These are phyloP conservation scores for Pygathrix nemaeus DNA, from an alignment of 2,113 vertebrate genomes.

Conservation along the genomic window DNA sequence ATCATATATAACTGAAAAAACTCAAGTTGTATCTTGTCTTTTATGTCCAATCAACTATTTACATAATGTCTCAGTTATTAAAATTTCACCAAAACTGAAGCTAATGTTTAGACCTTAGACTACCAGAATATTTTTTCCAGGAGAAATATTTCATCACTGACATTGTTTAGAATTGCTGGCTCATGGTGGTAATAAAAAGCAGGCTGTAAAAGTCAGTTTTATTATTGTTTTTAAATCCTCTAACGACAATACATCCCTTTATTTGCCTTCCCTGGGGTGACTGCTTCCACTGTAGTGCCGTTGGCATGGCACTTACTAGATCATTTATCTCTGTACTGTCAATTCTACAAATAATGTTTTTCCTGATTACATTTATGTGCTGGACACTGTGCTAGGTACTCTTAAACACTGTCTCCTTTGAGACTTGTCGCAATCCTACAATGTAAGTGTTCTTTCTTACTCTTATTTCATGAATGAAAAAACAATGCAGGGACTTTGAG, in stretches of 20 bases:
- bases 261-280: neutral
- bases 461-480: conserved; percentile 9
- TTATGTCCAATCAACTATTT: neutral
- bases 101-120: neutral
- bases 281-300: neutral
- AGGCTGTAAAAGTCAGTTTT: neutral
- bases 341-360: neutral
- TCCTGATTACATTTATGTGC: conserved; percentile 6
- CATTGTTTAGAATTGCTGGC: conserved; percentile 42
- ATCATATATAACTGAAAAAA: neutral
- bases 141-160: conserved; percentile 37
- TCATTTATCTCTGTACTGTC: neutral
- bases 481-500: neutral
- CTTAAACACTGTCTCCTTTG: neutral
- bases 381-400: neutral
- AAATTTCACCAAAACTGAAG: neutral
- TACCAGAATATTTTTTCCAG: neutral
- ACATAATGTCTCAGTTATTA: neutral
- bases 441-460: neutral
- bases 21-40: neutral
- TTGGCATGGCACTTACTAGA: neutral
- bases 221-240: conserved; percentile 13
- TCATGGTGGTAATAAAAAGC: neutral
- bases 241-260: neutral
- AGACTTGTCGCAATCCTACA: neutral